Percentiles rank a stretch among this genome's conserved stretches.
Conservation (phyloP, 2,797 vertebrate species). For the Glyptemys insculpta region DNA sequence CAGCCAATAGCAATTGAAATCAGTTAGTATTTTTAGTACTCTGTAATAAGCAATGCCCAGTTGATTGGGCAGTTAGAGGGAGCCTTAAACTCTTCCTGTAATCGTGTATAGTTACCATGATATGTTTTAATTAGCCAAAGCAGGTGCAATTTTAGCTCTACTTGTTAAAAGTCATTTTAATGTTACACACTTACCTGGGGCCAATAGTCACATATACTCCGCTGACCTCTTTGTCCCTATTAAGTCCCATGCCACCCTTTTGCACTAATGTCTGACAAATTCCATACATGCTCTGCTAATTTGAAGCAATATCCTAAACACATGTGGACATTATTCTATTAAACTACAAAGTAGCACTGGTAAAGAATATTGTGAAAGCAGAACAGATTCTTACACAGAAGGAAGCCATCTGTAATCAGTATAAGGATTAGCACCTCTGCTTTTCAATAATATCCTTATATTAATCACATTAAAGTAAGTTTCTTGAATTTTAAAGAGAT, state of each 20-base stretch:
- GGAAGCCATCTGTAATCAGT: conserved; percentile 62
- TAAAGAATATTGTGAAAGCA: conserved; percentile 65
- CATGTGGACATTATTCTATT: not conserved
- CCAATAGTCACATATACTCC: not conserved
- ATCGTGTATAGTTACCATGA: conserved; percentile 51
- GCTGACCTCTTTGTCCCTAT: conserved; percentile 23
- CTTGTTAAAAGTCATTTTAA: conserved; percentile 22
- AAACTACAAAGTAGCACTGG: conserved; percentile 55
- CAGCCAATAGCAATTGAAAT: conserved; percentile 72
- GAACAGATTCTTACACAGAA: conserved; percentile 55
- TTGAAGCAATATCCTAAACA: conserved; percentile 40
- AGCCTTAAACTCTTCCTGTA: conserved; percentile 61
- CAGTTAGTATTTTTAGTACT: conserved; percentile 78
- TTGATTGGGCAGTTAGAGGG: conserved; percentile 51
- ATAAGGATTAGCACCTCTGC: conserved; percentile 17
- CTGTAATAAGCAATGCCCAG: conserved; percentile 34
- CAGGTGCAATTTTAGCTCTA: conserved; percentile 55
- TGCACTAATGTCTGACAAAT: not conserved
- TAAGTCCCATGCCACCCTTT: conserved; percentile 8
- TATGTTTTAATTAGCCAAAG: conserved; percentile 70
- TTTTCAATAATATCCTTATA: conserved; percentile 21
- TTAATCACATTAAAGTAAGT: not conserved
- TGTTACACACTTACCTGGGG: not conserved
- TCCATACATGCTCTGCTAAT: conserved; percentile 39
- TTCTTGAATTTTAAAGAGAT: not conserved